Conservation (phyloP, 2,888 invertebrate species). For the Matsumyia berberina region DNA sequence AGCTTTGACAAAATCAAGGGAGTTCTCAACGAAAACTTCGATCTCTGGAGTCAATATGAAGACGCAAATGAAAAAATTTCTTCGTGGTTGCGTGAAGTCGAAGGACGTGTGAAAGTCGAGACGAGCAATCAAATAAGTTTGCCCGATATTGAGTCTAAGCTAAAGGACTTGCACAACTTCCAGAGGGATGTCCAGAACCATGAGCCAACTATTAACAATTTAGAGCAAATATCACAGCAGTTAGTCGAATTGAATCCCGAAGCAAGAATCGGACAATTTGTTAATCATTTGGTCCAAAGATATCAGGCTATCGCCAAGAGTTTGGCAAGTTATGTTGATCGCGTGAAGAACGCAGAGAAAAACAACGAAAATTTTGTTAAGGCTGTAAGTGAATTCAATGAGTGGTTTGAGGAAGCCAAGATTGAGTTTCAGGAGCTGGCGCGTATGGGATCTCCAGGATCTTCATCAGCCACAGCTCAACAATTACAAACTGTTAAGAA, state of each 20-base stretch:
- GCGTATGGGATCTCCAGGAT: conserved; percentile 89
- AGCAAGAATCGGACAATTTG: conserved; percentile 92
- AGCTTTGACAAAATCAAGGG: conserved; percentile 89
- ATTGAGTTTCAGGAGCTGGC: conserved; percentile 90
- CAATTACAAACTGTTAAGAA: conserved; percentile 90
- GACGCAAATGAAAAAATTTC: conserved; percentile 89
- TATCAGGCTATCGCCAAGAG: conserved; percentile 91
- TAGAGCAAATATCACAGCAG: conserved; percentile 89
- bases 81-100: conserved; percentile 91
- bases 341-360: conserved; percentile 89
- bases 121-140: conserved; percentile 89
- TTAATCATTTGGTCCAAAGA: conserved; percentile 90
- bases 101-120: conserved; percentile 90
- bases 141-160: conserved; percentile 88
- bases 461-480: conserved; percentile 89
- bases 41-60: conserved; percentile 93
- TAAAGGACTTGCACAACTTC: conserved; percentile 87
- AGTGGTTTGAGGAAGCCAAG: conserved; percentile 92
- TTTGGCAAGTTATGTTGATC: conserved; percentile 88
- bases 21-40: conserved; percentile 89
- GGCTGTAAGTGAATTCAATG: conserved; percentile 89
- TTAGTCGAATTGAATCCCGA: conserved; percentile 92
- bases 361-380: conserved; percentile 88
- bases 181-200: conserved; percentile 88
- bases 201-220: conserved; percentile 87